Percentiles rank a stretch among this genome's conserved stretches.
These are phyloP conservation scores for Eupristina koningsbergeri DNA, from an alignment of 1,140 invertebrate genomes.

Conservation along the genomic window DNA sequence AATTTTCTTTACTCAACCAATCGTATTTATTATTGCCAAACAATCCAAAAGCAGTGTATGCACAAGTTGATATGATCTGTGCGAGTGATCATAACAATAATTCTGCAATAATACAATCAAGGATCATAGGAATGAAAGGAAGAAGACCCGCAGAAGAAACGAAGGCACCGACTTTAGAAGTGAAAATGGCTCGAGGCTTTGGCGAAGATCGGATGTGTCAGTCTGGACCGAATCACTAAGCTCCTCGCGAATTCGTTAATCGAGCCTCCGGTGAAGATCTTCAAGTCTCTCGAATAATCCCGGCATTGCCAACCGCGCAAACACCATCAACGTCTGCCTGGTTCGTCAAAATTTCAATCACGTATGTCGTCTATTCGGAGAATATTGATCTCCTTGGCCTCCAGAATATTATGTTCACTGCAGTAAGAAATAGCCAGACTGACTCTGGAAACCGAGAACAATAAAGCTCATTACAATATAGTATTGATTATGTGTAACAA, in stretches of 20 bases:
- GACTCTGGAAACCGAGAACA: neutral
- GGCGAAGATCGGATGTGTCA: neutral
- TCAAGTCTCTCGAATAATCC: slow-evolving; percentile 10
- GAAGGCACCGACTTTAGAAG: neutral
- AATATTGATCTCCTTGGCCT: slow-evolving; percentile 20
- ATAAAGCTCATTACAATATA: neutral
- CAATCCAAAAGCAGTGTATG: neutral
- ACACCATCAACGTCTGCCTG: slow-evolving; percentile 20
- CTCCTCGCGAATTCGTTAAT: neutral
- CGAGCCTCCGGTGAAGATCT: neutral
- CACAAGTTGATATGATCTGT: no score
- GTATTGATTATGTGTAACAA: neutral
- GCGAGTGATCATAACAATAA: no score
- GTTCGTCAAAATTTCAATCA: slow-evolving; percentile 9
- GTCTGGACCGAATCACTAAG: neutral
- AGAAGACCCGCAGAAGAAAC: no score
- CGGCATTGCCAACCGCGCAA: slow-evolving; percentile 9
- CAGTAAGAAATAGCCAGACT: neutral
- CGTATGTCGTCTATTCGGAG: slow-evolving; percentile 1
- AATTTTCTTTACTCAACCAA: neutral
- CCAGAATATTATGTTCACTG: neutral
- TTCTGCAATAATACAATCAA: no score
- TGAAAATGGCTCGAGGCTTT: neutral
- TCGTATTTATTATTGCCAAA: neutral
- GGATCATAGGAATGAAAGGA: no score